Conservation (phyloP, 37 sponge, comb jelly and placozoan species). For the Bolinopsis microptera region DNA sequence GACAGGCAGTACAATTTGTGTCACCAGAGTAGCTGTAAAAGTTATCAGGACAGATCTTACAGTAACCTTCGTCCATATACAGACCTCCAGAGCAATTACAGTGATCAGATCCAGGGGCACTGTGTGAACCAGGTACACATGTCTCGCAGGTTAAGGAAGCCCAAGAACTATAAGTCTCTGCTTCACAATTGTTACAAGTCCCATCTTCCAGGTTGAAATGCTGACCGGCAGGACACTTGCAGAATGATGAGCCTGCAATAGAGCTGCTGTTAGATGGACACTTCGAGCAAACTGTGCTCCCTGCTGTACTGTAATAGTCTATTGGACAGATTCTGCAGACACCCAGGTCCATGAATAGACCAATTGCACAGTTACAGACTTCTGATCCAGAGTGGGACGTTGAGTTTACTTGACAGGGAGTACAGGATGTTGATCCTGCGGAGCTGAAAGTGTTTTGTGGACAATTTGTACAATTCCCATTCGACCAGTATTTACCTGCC, state of each 20-base stretch:
- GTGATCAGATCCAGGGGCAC: neutral
- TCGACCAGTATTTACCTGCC: neutral
- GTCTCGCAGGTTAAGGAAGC: neutral
- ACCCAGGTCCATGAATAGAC: neutral
- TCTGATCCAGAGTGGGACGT: neutral
- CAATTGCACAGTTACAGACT: neutral
- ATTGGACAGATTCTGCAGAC: neutral
- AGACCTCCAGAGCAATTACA: neutral
- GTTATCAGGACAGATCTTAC: constrained; percentile 5
- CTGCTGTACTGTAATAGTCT: neutral
- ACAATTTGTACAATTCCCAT: neutral
- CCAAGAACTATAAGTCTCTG: neutral
- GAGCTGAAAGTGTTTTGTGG: neutral
- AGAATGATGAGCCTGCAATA: neutral
- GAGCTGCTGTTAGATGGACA: neutral
- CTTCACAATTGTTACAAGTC: neutral
- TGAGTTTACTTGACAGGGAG: neutral
- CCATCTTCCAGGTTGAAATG: neutral
- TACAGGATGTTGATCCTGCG: neutral
- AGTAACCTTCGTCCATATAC: neutral
- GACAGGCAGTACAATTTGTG: neutral
- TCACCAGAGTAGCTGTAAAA: neutral
- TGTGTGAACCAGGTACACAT: neutral
- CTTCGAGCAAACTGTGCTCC: neutral
- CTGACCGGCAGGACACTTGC: neutral